phyloP scores from a whole-genome alignment of 2,797 vertebrate species.

The Anableps anableps region DNA sequence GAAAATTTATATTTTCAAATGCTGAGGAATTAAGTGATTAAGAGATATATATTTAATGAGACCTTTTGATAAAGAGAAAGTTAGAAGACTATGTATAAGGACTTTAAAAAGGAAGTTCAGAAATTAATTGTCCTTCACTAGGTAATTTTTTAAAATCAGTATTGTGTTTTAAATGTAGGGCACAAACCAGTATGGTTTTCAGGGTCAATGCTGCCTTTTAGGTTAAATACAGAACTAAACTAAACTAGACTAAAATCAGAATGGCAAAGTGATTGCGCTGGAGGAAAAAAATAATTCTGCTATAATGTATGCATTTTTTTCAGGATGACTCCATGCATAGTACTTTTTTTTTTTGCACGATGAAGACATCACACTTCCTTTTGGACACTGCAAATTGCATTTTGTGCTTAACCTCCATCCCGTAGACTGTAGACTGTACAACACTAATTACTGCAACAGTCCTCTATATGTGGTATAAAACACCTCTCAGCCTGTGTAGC shows the following conservation, averaged over 20 bases:
- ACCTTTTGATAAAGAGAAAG: conserved; percentile 37
- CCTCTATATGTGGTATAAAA: conserved; percentile 45
- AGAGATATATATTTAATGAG: conserved; percentile 67
- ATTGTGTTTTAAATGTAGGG: conserved; percentile 1
- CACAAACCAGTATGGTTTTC: conserved; percentile 2
- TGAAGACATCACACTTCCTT: conserved; percentile 13
- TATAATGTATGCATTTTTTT: background rate
- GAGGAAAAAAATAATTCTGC: background rate
- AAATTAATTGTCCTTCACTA: conserved; percentile 21
- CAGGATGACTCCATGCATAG: conserved; percentile 4
- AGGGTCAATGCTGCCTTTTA: background rate
- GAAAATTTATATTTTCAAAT: conserved; percentile 63
- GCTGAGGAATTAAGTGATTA: conserved; percentile 60
- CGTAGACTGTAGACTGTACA: conserved; percentile 33
- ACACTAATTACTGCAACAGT: conserved; percentile 46
- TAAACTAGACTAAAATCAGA: conserved; percentile 3
- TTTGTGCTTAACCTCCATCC: conserved; percentile 23
- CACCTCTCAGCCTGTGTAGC: conserved; percentile 43
- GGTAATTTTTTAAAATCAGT: conserved; percentile 15
- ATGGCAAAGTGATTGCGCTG: background rate
- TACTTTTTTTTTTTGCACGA: conserved; percentile 1
- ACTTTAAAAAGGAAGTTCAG: background rate
- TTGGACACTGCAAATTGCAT: conserved; percentile 24
- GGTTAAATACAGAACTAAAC: background rate
- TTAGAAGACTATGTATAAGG: conserved; percentile 18